Evolutionary conservation across 2,888 invertebrate species (phyloP).

Genomic region (Sylvicola cinctus): DNA sequence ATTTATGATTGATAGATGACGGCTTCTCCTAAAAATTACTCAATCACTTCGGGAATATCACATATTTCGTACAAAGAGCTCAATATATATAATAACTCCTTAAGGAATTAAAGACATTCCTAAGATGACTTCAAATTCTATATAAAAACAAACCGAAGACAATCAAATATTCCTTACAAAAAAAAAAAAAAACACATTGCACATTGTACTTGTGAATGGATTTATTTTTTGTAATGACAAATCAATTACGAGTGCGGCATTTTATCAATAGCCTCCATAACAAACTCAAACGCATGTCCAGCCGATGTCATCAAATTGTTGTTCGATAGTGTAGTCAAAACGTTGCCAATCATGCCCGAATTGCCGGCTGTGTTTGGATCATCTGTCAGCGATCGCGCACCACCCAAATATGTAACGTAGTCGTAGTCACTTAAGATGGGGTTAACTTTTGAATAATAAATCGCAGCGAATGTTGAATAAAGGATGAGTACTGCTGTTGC

Average conservation of each 20-base stretch:
- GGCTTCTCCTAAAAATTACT: too few relatives aligned
- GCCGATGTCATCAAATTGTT: conserved; percentile 16
- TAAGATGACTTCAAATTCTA: too few relatives aligned
- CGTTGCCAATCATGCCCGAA: conserved; percentile 3
- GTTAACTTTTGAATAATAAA: conserved; percentile 75
- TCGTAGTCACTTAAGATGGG: conserved; percentile 60
- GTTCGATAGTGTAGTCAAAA: conserved; percentile 8
- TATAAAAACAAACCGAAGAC: too few relatives aligned
- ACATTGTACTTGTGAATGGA: too few relatives aligned
- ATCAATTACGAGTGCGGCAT: conserved; percentile 9
- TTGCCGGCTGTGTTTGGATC: conserved; percentile 13
- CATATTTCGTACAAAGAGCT: too few relatives aligned
- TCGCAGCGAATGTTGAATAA: conserved; percentile 69
- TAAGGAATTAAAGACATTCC: too few relatives aligned
- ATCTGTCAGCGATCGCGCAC: conserved; percentile 38
- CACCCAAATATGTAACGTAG: conserved; percentile 48
- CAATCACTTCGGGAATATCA: too few relatives aligned
- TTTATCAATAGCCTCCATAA: conserved; percentile 24
- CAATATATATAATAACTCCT: too few relatives aligned
- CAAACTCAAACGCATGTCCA: conserved; percentile 20
- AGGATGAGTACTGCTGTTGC: conserved; percentile 60
- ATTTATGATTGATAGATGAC: too few relatives aligned
- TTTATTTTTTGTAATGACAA: too few relatives aligned
- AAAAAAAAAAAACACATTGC: too few relatives aligned
- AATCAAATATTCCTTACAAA: too few relatives aligned